A percentile compares a stretch with the other conserved stretches of the same genome.
Conservation (phyloP, 2,888 invertebrate species). For the Xylota sylvarum region DNA sequence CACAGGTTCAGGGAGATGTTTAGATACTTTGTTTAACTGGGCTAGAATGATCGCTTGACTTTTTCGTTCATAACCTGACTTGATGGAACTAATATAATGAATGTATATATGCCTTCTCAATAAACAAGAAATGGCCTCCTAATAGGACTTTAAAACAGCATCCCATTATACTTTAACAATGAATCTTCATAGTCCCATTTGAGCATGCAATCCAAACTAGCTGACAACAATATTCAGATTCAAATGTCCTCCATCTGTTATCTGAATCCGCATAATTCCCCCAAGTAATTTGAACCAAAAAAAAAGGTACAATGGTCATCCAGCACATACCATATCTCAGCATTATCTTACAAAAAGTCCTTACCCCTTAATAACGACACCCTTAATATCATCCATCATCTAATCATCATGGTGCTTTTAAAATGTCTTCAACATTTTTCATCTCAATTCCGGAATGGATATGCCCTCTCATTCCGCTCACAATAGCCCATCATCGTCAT, state of each 20-base stretch:
- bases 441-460: conserved; percentile 58
- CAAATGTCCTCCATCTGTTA: not conserved
- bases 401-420: conserved; percentile 65
- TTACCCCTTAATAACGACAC: conserved; percentile 31
- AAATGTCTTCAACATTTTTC: conserved; percentile 61
- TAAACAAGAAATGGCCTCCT: too few relatives aligned
- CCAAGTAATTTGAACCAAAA: not conserved
- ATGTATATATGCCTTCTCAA: too few relatives aligned
- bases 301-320: not conserved
- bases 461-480: conserved; percentile 47
- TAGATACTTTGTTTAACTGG: too few relatives aligned
- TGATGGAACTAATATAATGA: too few relatives aligned
- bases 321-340: not conserved
- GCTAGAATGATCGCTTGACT: too few relatives aligned
- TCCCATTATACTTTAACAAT: too few relatives aligned
- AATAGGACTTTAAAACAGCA: too few relatives aligned
- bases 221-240: too few relatives aligned
- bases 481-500: conserved; percentile 60
- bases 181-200: too few relatives aligned
- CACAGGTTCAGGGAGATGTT: too few relatives aligned
- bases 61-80: too few relatives aligned
- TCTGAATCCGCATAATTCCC: not conserved
- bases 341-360: not conserved
- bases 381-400: conserved; percentile 66
- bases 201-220: too few relatives aligned